Evolutionary conservation across 2,888 invertebrate species (phyloP).

Genomic region (Fissipunctia ypsillon): DNA sequence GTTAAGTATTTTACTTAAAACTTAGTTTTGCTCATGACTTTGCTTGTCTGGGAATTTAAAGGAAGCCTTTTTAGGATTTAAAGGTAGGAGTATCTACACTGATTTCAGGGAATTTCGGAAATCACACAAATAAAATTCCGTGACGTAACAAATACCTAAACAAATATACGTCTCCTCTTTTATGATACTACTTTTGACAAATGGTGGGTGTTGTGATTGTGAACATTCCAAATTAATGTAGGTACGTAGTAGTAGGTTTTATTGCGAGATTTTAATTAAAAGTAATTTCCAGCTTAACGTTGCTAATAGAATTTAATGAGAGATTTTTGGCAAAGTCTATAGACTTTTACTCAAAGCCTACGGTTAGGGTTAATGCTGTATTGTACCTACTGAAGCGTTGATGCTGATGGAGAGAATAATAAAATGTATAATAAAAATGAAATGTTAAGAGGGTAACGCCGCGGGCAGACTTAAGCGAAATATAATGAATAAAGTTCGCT

Average conservation of each 20-base stretch:
- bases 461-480: conserved; percentile 36
- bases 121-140: background rate
- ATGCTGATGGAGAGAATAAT: conserved; percentile 17
- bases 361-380: conserved; percentile 23
- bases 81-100: background rate
- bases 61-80: background rate
- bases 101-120: background rate
- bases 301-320: conserved; percentile 46
- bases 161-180: background rate
- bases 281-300: conserved; percentile 27
- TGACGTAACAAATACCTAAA: background rate
- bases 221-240: conserved; percentile 13
- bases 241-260: background rate
- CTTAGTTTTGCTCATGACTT: background rate
- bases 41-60: background rate
- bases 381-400: conserved; percentile 28
- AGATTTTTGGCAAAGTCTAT: conserved; percentile 38
- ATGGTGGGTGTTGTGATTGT: conserved; percentile 22
- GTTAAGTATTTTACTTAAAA: background rate
- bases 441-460: conserved; percentile 41
- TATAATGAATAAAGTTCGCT: conserved; percentile 52
- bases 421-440: conserved; percentile 55
- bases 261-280: conserved; percentile 48
- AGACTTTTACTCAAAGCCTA: conserved; percentile 47
- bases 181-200: background rate